Percentiles rank a stretch among this genome's conserved stretches.
phyloP scores from a whole-genome alignment of 2,113 vertebrate species.

The Brachyhypopomus gauderio region DNA sequence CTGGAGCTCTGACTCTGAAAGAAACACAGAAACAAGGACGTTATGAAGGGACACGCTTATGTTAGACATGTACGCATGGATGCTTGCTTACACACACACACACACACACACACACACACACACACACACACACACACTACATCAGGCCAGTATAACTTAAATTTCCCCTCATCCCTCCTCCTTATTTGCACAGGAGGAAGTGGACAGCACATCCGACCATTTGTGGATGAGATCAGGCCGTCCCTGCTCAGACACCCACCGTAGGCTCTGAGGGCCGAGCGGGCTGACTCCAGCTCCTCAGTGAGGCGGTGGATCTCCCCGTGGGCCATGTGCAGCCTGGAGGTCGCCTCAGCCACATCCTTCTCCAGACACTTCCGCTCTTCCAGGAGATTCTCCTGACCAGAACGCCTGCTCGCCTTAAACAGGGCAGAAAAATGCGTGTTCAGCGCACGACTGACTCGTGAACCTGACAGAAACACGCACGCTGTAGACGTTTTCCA shows the following conservation, averaged over 20 bases:
- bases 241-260: constrained; percentile 58
- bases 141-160: neutral
- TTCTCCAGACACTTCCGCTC: constrained; percentile 52
- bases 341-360: constrained; percentile 71
- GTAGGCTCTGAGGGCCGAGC: constrained; percentile 68
- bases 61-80: neutral
- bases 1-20: constrained; percentile 69
- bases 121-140: neutral
- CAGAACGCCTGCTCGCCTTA: neutral
- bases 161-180: too few species aligned
- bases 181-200: neutral
- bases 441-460: too few species aligned
- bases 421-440: neutral
- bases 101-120: too few species aligned
- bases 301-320: constrained; percentile 75
- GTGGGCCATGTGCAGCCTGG: constrained; percentile 70
- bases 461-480: too few species aligned
- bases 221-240: too few species aligned
- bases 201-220: neutral
- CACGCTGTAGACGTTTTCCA: too few species aligned
- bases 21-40: constrained; percentile 23
- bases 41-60: neutral
- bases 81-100: too few species aligned
- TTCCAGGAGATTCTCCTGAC: neutral
- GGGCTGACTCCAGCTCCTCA: too few species aligned